A percentile compares a stretch with the other conserved stretches of the same genome.
phyloP scores from a whole-genome alignment of 2,888 invertebrate species.

The Pollenia griseotomentosa region DNA sequence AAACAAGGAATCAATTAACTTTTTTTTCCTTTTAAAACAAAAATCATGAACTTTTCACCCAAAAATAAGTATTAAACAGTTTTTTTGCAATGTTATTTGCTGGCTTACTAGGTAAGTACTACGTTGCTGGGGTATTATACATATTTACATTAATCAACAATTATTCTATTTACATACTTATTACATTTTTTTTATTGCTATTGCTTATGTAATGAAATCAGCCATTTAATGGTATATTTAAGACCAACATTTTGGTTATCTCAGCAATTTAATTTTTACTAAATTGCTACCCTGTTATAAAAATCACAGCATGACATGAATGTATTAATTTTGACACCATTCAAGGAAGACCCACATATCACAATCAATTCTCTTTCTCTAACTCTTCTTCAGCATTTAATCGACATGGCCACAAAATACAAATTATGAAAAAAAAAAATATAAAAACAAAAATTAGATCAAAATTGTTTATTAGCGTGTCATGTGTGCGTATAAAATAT shows the following conservation, averaged over 20 bases:
- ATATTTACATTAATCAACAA: not conserved
- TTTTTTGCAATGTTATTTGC: too few species aligned
- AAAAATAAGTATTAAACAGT: too few species aligned
- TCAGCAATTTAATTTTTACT: not conserved
- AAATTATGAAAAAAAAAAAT: conserved; percentile 17
- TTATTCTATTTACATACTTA: too few species aligned
- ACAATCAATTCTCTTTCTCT: not conserved
- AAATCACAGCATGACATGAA: conserved; percentile 63
- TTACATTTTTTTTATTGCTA: too few species aligned
- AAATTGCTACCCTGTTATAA: not conserved
- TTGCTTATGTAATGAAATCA: too few species aligned
- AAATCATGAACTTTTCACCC: too few species aligned
- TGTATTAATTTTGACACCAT: conserved; percentile 49
- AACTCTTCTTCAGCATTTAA: conserved; percentile 12
- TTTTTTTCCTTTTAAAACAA: too few species aligned
- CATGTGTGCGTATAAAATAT: conserved; percentile 59
- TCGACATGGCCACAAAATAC: conserved; percentile 64
- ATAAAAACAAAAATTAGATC: conserved; percentile 42
- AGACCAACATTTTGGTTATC: not conserved
- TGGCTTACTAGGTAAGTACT: too few species aligned
- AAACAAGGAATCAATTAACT: too few species aligned
- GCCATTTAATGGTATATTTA: too few species aligned
- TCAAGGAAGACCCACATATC: conserved; percentile 40
- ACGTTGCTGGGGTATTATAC: too few species aligned
- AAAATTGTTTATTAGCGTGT: conserved; percentile 58